phyloP scores from a whole-genome alignment of 2,797 vertebrate species.

The Benthosema pterotum region DNA sequence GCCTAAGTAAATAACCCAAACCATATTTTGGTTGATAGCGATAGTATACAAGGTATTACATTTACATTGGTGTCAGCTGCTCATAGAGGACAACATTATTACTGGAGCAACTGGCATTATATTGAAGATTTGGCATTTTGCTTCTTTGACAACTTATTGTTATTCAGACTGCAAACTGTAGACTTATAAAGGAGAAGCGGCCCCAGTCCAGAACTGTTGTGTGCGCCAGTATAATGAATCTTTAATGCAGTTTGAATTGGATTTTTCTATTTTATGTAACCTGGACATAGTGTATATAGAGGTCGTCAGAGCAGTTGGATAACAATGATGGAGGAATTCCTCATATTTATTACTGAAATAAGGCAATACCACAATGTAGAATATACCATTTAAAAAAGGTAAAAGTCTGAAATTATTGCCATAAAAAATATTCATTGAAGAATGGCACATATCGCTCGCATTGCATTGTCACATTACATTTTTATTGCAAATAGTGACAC shows the following conservation, averaged over 20 bases:
- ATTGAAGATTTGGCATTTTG: conserved; percentile 11
- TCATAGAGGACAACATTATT: not conserved
- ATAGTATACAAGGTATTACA: too few species aligned
- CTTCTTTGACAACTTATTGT: conserved; percentile 28
- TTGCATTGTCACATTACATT: too few species aligned
- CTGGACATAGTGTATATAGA: conserved; percentile 7
- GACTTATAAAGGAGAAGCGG: conserved; percentile 33
- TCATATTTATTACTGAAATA: too few species aligned
- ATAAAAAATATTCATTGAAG: too few species aligned
- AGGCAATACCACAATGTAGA: too few species aligned
- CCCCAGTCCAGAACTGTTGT: conserved; percentile 8
- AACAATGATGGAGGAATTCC: too few species aligned
- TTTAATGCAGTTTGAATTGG: conserved; percentile 68
- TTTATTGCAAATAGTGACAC: too few species aligned
- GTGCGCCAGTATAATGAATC: conserved; percentile 52
- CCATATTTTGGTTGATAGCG: too few species aligned
- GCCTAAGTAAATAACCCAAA: too few species aligned
- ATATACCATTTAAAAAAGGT: too few species aligned
- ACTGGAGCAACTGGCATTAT: not conserved
- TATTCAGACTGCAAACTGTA: conserved; percentile 40
- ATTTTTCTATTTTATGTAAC: conserved; percentile 49
- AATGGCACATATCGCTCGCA: too few species aligned
- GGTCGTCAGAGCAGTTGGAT: conserved; percentile 24
- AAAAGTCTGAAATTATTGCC: too few species aligned
- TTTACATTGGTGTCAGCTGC: not conserved